Evolutionary conservation across 2,888 invertebrate genomes (phyloP).

Genomic region (Tanaodytes sp.): DNA sequence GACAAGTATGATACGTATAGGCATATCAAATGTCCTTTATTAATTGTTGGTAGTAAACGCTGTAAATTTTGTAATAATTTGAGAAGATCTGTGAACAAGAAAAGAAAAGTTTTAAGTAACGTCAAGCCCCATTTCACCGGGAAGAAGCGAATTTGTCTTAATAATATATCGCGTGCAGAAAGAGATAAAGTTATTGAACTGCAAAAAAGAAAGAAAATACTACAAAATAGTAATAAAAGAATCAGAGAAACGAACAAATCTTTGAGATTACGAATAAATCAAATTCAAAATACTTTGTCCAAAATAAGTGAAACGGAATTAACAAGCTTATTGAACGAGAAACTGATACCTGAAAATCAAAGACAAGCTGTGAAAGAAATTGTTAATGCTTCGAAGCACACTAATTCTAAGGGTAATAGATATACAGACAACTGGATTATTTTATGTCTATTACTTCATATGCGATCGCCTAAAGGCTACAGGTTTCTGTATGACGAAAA

Average conservation of each 20-base stretch:
- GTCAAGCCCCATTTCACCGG: neutral
- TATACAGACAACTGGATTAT: constrained; percentile 10
- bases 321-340: neutral
- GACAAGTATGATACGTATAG: constrained; percentile 33
- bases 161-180: too few species aligned
- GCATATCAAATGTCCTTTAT: constrained; percentile 12
- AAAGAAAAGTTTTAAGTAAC: constrained; percentile 3
- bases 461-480: constrained; percentile 20
- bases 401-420: neutral
- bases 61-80: constrained; percentile 10
- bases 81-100: constrained; percentile 11
- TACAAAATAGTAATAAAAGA: constrained; percentile 1
- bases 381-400: constrained; percentile 3
- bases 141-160: too few species aligned
- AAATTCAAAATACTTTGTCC: constrained; percentile 1
- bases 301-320: neutral
- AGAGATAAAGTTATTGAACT: too few species aligned
- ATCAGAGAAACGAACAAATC: neutral
- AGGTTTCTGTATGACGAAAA: constrained; percentile 10
- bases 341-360: constrained; percentile 5
- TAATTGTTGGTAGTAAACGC: neutral
- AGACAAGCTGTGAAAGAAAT: constrained; percentile 1
- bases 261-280: neutral
- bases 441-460: constrained; percentile 14
- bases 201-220: neutral